A percentile compares a stretch with the other conserved stretches of the same genome.
These are phyloP conservation scores for Notechis scutatus DNA, from an alignment of 2,113 vertebrate species.

Conservation along the genomic window DNA sequence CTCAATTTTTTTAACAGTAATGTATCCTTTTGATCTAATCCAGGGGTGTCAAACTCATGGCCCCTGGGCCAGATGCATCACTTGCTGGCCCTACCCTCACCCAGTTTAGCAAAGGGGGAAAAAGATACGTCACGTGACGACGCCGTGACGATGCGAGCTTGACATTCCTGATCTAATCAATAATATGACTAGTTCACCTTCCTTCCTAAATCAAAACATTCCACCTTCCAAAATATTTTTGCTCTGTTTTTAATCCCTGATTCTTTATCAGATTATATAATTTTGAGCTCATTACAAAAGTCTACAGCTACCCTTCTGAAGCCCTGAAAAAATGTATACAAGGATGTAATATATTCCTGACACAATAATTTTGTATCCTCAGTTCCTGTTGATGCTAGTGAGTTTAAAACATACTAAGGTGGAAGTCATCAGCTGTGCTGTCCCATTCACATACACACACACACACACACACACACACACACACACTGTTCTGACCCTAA, in stretches of 20 bases:
- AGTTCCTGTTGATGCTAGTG: background rate
- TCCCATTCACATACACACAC: no score
- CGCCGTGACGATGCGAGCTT: no score
- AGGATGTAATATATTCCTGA: background rate
- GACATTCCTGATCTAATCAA: constrained; percentile 24
- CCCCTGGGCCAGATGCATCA: no score
- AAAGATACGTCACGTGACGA: no score
- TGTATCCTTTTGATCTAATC: constrained; percentile 23
- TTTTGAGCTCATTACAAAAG: background rate
- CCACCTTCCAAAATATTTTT: background rate
- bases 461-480: no score
- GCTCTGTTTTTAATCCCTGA: background rate
- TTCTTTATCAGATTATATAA: background rate
- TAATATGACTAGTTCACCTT: constrained; percentile 29
- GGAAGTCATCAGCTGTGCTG: background rate
- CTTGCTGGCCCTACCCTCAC: no score
- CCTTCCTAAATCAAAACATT: background rate
- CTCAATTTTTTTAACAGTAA: constrained; percentile 28
- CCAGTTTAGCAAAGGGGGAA: no score
- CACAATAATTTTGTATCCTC: background rate
- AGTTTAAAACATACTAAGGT: background rate
- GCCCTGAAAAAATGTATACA: background rate
- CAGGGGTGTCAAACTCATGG: no score
- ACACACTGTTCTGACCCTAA: no score
- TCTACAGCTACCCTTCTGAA: background rate